These are phyloP conservation scores for Crossocerus cetratus DNA, from an alignment of 2,888 invertebrate species.

Conservation along the genomic window DNA sequence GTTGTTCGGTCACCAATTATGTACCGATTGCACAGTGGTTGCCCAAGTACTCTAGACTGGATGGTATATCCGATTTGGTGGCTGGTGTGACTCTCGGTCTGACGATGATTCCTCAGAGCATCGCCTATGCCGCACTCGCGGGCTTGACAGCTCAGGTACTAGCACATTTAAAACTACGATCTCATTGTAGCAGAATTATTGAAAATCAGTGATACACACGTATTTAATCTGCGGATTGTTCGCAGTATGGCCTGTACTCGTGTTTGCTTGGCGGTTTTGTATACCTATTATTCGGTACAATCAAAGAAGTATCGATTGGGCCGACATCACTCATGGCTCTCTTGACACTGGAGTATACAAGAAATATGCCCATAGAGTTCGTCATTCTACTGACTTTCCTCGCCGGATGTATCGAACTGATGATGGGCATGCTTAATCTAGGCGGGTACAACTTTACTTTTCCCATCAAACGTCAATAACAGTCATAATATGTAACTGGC, in stretches of 20 bases:
- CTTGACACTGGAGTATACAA: conserved; percentile 86
- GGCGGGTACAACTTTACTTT: conserved; percentile 77
- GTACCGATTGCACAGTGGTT: conserved; percentile 83
- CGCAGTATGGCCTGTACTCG: conserved; percentile 92
- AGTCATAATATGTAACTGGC: not conserved
- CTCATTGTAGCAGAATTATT: not conserved
- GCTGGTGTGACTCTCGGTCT: conserved; percentile 94
- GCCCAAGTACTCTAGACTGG: conserved; percentile 82
- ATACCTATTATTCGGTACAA: conserved; percentile 92
- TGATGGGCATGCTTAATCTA: conserved; percentile 89
- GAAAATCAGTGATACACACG: not conserved
- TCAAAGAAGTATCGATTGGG: conserved; percentile 92
- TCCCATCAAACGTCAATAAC: not conserved
- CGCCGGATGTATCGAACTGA: conserved; percentile 86
- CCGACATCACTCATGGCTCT: conserved; percentile 96
- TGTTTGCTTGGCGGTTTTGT: conserved; percentile 91
- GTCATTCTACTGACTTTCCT: conserved; percentile 88
- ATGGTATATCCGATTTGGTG: conserved; percentile 88
- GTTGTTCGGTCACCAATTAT: conserved; percentile 59
- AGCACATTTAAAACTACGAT: no score
- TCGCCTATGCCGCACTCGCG: conserved; percentile 93
- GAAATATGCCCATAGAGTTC: conserved; percentile 84
- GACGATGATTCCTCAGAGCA: conserved; percentile 95
- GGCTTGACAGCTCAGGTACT: conserved; percentile 87
- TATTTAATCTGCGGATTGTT: conserved; percentile 23